Conservation (phyloP, 1,140 invertebrate species). For the Akabosia matsudoensis region DNA sequence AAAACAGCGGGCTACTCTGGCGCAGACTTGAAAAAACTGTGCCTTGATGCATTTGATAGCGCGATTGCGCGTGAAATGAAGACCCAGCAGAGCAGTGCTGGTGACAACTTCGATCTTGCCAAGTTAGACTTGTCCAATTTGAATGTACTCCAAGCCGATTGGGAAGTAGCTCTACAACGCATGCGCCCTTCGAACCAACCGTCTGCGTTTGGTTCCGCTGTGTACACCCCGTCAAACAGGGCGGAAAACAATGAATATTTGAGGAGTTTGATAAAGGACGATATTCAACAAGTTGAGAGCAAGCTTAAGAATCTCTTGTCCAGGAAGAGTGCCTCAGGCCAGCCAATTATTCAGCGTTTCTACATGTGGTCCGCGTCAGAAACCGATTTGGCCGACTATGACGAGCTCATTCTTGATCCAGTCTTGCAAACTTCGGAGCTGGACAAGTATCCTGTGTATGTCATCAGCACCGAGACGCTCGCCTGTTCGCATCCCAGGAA, state of each 20-base stretch:
- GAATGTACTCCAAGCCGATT: neutral
- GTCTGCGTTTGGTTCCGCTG: neutral
- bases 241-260: neutral
- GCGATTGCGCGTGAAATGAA: neutral
- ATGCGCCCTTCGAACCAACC: neutral
- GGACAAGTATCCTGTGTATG: too few species aligned
- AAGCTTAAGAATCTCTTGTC: too few species aligned
- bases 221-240: neutral
- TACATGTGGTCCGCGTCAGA: too few species aligned
- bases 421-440: too few species aligned
- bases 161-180: neutral
- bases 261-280: neutral
- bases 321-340: too few species aligned
- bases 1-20: neutral
- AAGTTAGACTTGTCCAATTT: neutral
- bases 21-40: conserved; percentile 8
- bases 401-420: too few species aligned
- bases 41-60: neutral
- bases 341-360: too few species aligned
- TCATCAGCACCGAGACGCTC: too few species aligned
- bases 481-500: too few species aligned
- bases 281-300: neutral
- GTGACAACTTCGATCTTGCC: too few species aligned
- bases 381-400: neutral
- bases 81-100: neutral